Base-by-base conservation (phyloP, 1,140 invertebrate species). In the Pseudomyrmex concolor region DNA sequence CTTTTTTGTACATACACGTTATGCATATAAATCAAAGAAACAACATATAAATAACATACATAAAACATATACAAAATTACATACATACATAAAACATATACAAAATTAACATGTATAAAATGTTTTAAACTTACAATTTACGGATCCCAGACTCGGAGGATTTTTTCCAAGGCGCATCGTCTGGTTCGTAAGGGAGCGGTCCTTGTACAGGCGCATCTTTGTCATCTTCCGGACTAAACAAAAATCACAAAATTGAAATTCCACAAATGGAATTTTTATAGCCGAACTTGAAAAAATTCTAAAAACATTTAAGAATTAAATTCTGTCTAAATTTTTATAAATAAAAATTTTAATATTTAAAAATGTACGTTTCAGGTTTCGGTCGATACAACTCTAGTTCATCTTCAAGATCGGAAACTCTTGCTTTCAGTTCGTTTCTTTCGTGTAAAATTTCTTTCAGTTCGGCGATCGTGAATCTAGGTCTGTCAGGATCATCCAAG, bases 121-220 rank as follows among this genome's bases (percentile, higher is more conserved):
- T 15, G 66, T 43, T 5, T 17, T 67, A 81, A 84, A 97, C 97
- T 97, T 96, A 99, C 98, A 99, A 98, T 96, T 98, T 98, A 89
- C 98, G 95, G 90, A 99, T 98, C 50, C 98, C 97, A 80, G 97
- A 98, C 93, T 97, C 97, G 13, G 95, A 96, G 89, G 95, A 95
- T 90, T 96, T 96, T 92, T 97, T 98, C 97, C 97, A 98, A 0
- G 97, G 96, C 84, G 99, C 99, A 94, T 99, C 98, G 89, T 98
- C 97, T 15, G 99, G 99, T 93, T 99, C 99, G 80, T 96, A 97
- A 71, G 98, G 98, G 86, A 99, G 96, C 34, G 99, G 99, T 15
- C 99, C 99, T 94, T 99, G 98, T 2, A 99, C 98, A 25, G 98
- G 97, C 48, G 97, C 96, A 90, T 98, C 98, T 86, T 91, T 91